Percentiles rank a stretch among this genome's conserved stretches.
Conservation (phyloP, 2,113 vertebrate species). For the human (Homo sapiens) region DNA sequence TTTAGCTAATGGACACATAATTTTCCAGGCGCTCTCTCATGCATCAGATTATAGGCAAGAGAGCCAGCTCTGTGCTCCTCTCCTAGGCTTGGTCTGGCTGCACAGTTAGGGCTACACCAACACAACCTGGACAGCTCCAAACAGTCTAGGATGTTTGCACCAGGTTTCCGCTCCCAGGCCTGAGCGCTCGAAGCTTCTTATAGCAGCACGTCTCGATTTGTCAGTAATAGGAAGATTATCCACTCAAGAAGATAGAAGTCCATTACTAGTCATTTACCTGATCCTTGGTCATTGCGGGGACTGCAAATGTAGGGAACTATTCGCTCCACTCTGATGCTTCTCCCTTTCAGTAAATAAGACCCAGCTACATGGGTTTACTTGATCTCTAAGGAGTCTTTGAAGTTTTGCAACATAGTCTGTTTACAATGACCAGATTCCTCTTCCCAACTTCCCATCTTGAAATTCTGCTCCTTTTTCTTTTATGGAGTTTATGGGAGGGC, state of each 20-base stretch:
- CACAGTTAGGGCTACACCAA: neutral
- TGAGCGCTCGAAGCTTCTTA: neutral
- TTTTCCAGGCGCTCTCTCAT: slow-evolving; percentile 22
- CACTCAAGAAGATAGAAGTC: neutral
- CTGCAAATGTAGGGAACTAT: neutral
- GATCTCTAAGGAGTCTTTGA: neutral
- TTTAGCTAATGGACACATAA: slow-evolving; percentile 71
- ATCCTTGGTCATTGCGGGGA: neutral
- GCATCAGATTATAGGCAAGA: neutral
- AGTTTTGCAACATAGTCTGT: neutral
- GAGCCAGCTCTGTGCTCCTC: neutral
- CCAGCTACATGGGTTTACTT: neutral
- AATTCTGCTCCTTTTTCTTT: neutral
- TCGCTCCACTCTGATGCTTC: neutral
- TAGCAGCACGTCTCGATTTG: neutral
- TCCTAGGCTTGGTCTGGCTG: neutral
- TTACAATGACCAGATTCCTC: neutral
- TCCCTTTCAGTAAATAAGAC: neutral
- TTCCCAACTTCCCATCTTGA: neutral
- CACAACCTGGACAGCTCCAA: neutral
- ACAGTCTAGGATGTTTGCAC: neutral
- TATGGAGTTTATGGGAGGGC: too few relatives aligned
- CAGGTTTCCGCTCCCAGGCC: neutral
- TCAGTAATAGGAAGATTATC: neutral
- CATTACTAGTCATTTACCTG: neutral